Evolutionary conservation across 2,113 vertebrate species (phyloP).

Genomic region (Oreocharis arfaki): DNA sequence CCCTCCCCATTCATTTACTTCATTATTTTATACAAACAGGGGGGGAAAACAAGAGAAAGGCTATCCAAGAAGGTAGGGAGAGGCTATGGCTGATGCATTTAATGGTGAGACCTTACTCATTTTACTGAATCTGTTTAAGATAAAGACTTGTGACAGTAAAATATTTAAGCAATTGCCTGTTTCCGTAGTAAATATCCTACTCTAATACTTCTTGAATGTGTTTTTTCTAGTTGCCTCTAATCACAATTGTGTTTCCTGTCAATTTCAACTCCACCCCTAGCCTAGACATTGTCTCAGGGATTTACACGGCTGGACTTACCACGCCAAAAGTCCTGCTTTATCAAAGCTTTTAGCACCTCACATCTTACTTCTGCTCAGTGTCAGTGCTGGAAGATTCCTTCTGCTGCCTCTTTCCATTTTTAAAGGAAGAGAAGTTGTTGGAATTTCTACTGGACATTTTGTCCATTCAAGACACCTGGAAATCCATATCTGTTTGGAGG

Average conservation of each 20-base stretch:
- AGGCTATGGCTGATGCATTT: not conserved
- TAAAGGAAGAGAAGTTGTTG: not conserved
- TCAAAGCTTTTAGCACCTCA: not conserved
- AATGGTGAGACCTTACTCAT: not conserved
- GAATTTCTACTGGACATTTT: not conserved
- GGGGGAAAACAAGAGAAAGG: fast-evolving
- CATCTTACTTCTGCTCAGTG: not conserved
- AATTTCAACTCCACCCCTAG: not conserved
- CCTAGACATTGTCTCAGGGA: not conserved
- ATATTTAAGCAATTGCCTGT: not conserved
- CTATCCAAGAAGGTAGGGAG: not conserved
- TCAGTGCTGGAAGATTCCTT: not conserved
- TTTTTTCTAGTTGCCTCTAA: not conserved
- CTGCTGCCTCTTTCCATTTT: not conserved
- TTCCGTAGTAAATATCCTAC: not conserved
- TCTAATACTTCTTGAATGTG: not conserved
- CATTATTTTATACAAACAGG: not conserved
- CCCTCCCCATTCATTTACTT: not conserved
- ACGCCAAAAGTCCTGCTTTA: not conserved
- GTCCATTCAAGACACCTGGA: not conserved
- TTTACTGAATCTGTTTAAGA: not conserved
- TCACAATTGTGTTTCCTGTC: not conserved
- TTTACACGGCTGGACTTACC: not conserved
- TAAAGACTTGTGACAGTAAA: not conserved
- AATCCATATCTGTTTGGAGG: not conserved